Conservation (phyloP, 2,888 invertebrate genomes). For the Nesidiocoris tenuis region DNA sequence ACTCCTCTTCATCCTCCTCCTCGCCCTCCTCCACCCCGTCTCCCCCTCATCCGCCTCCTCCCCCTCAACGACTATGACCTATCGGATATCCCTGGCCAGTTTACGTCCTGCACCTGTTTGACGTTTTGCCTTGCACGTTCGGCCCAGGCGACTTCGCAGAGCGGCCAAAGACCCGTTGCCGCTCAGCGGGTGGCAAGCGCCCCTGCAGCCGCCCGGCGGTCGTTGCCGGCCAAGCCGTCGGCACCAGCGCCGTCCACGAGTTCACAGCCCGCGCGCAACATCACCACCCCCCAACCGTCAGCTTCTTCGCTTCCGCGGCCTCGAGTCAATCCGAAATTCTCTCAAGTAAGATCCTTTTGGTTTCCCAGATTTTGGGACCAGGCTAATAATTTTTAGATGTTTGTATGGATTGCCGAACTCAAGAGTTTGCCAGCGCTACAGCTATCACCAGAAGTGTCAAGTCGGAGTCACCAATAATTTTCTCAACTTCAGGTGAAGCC, state of each 20-base stretch:
- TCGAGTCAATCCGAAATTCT: constrained; percentile 34
- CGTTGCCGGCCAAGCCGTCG: not conserved
- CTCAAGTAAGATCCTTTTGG: constrained; percentile 30
- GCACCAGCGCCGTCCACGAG: not conserved
- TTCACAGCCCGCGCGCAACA: not conserved
- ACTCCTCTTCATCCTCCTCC: too few species aligned
- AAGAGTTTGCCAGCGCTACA: too few species aligned
- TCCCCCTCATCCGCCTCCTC: too few species aligned
- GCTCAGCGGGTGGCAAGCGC: not conserved
- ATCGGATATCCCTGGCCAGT: too few species aligned
- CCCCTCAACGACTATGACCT: too few species aligned
- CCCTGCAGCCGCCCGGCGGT: not conserved
- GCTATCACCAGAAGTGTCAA: too few species aligned
- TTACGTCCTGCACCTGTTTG: constrained; percentile 7
- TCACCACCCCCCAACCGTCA: constrained; percentile 10
- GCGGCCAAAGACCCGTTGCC: not conserved
- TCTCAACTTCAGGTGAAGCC: constrained; percentile 61
- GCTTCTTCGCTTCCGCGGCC: constrained; percentile 32
- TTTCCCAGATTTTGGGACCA: too few species aligned
- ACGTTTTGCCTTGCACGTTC: too few species aligned
- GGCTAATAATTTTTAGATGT: too few species aligned
- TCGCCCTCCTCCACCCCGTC: too few species aligned
- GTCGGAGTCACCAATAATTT: too few species aligned
- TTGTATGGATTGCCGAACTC: too few species aligned
- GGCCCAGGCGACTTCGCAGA: not conserved